Evolutionary conservation across 2,113 vertebrate species (phyloP).

Genomic region (Heterotis niloticus): DNA sequence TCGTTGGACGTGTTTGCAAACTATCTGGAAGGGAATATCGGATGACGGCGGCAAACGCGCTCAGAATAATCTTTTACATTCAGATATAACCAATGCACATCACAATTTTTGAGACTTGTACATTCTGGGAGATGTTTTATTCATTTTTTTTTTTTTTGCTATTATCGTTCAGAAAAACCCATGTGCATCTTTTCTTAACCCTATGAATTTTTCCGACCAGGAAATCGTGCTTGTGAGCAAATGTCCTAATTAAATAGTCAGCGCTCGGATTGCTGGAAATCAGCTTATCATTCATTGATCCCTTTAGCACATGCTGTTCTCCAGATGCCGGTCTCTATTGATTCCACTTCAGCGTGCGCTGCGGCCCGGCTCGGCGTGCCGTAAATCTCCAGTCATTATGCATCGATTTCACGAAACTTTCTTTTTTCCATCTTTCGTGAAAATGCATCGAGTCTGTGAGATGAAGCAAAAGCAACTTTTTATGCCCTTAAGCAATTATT

Average conservation of each 20-base stretch:
- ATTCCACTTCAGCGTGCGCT: slow-evolving; percentile 58
- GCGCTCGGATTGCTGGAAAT: slow-evolving; percentile 63
- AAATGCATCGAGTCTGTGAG: slow-evolving; percentile 54
- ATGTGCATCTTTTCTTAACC: no score
- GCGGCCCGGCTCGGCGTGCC: slow-evolving; percentile 61
- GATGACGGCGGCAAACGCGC: slow-evolving; percentile 18
- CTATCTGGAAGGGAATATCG: not conserved
- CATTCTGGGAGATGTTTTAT: not conserved
- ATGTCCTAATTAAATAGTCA: slow-evolving; percentile 64
- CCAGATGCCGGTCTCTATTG: slow-evolving; percentile 63
- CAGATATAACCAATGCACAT: no score
- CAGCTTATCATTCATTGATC: slow-evolving; percentile 67
- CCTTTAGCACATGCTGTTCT: slow-evolving; percentile 56
- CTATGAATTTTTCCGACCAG: not conserved
- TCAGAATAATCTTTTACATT: not conserved
- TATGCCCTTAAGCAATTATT: slow-evolving; percentile 39
- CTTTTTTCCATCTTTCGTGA: slow-evolving; percentile 53
- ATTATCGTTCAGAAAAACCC: slow-evolving; percentile 28
- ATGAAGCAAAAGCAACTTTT: slow-evolving; percentile 38
- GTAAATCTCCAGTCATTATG: slow-evolving; percentile 63
- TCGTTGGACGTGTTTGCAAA: not conserved
- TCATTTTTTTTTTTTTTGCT: no score
- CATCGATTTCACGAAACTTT: slow-evolving; percentile 65
- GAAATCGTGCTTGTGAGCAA: slow-evolving; percentile 52
- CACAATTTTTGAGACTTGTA: not conserved